Conservation (phyloP, 2,888 invertebrate species). For the Malthinus flaveolus region DNA sequence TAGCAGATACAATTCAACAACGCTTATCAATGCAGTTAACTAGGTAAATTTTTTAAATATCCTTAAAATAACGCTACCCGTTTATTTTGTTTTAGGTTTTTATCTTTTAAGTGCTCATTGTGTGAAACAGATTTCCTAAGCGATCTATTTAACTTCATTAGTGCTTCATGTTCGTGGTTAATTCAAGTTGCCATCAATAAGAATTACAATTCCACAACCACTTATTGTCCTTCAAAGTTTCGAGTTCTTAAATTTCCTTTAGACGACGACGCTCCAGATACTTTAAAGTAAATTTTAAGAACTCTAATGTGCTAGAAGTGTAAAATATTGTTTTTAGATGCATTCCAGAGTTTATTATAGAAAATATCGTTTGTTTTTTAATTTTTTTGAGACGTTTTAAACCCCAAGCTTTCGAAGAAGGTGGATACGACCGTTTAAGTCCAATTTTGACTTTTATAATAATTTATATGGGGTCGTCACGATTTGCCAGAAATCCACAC, state of each 20-base stretch:
- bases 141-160: slow-evolving; percentile 73
- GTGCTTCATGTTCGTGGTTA: slow-evolving; percentile 83
- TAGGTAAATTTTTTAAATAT: slow-evolving; percentile 54
- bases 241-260: slow-evolving; percentile 66
- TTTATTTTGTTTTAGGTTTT: slow-evolving; percentile 58
- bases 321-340: slow-evolving; percentile 59
- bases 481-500: slow-evolving; percentile 83
- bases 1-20: slow-evolving; percentile 64
- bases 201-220: slow-evolving; percentile 44
- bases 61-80: neutral
- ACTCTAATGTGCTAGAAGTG: neutral
- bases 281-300: slow-evolving; percentile 61
- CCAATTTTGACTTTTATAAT: slow-evolving; percentile 79
- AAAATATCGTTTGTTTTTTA: slow-evolving; percentile 83
- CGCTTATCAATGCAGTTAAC: slow-evolving; percentile 67
- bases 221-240: slow-evolving; percentile 65
- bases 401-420: slow-evolving; percentile 66
- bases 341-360: slow-evolving; percentile 88
- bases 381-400: slow-evolving; percentile 72
- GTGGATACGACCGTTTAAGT: slow-evolving; percentile 64
- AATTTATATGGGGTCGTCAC: slow-evolving; percentile 84
- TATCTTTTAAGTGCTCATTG: slow-evolving; percentile 75
- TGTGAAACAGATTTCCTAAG: slow-evolving; percentile 74
- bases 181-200: slow-evolving; percentile 74
- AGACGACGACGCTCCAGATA: slow-evolving; percentile 66